Evolutionary conservation across 2,797 vertebrate species (phyloP), one percentile per base, ranked within the genome.

Genomic region (Menidia menidia): DNA sequence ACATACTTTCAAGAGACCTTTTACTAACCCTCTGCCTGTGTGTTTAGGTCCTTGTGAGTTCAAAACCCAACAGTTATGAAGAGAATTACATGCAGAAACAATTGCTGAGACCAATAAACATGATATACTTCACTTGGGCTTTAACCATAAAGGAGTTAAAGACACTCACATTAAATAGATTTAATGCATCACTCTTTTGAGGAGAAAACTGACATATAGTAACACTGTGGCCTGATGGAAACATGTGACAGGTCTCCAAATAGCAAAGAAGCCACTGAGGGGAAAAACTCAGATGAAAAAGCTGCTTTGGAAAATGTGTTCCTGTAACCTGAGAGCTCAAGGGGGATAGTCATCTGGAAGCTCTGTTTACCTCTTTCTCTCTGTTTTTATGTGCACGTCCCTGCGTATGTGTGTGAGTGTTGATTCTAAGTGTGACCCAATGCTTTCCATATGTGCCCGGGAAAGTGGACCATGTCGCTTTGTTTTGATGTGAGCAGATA

Each of bases 221-320:
- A 15, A 75, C 68, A 64, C 65, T 58, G 57, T 2, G 18, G 66
- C 50, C 56, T 68, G 19, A 70, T 79, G 81, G 79, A 88, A 88
- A 89, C 60, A 81, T 30, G 42, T 68, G 73, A 75, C 63, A 73
- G 55, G 47, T 60, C 42, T 82, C 64, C 60, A 71, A 82, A 80
- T 55, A 75, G 67, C 18, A 4, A 70, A 58, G 60, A 81, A 62
- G 56, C 60, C 70, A 62, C 54, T 44, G 57, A 85, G 65, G 67
- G 80, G 81, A 87, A 86, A 89, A 87, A 67, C 54, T 50, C 65
- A 85, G 52, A 88, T 75, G 76, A 86, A 86, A 89, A 89, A 64
- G 71, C 44, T 86, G 82, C 87, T 90, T 90, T 88, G 88, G 89
- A 91, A 92, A 90, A 84, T 87, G 13, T 85, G 71, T 80, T 78